Percentiles rank a stretch among this genome's conserved stretches.
phyloP scores from a whole-genome alignment of 2,797 vertebrate genomes.

The Morelia viridis region DNA sequence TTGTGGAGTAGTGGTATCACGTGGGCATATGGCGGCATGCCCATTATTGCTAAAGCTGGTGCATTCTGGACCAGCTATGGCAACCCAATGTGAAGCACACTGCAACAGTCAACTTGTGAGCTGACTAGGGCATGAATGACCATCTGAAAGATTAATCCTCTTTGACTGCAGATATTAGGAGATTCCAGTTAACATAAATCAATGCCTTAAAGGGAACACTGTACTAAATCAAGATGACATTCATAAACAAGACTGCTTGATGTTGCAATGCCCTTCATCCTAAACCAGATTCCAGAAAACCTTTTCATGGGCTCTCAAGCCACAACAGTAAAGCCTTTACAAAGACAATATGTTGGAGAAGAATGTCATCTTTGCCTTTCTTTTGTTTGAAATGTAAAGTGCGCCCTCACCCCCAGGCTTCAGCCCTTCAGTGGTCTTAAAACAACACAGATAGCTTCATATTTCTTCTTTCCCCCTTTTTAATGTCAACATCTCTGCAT shows the following conservation, averaged over 20 bases:
- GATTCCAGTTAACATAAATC: neutral
- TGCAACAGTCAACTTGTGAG: neutral
- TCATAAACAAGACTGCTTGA: conserved; percentile 70
- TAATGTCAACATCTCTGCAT: conserved; percentile 52
- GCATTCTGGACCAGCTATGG: neutral
- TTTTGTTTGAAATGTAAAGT: conserved; percentile 69
- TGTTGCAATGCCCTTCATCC: conserved; percentile 76
- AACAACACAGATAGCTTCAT: conserved; percentile 52
- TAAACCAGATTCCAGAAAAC: conserved; percentile 75
- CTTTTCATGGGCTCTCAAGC: conserved; percentile 77
- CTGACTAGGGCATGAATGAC: neutral
- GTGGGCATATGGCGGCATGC: neutral
- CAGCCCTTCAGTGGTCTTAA: conserved; percentile 58
- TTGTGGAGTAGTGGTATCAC: neutral
- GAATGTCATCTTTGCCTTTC: conserved; percentile 70
- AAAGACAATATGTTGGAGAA: conserved; percentile 71
- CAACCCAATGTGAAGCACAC: neutral
- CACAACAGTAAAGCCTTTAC: conserved; percentile 74
- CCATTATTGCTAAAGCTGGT: neutral
- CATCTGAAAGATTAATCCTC: neutral
- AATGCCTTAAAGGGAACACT: neutral
- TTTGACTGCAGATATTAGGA: neutral
- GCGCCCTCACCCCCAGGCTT: conserved; percentile 54
- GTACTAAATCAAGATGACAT: conserved; percentile 51
- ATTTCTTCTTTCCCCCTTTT: conserved; percentile 48